phyloP scores from a whole-genome alignment of 2,888 invertebrate genomes.

The Fragum sueziense region DNA sequence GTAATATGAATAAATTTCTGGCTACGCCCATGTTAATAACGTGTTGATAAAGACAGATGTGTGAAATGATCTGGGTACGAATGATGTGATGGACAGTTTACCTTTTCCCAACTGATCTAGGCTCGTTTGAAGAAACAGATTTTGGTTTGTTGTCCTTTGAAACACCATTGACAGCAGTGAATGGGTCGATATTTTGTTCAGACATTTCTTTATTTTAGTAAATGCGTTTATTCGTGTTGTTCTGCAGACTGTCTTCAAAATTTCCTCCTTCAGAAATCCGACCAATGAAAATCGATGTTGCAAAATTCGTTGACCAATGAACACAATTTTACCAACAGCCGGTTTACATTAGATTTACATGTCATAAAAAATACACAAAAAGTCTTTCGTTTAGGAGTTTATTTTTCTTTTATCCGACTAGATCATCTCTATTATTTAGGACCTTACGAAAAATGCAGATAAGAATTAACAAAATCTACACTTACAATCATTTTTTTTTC shows the following conservation, averaged over 20 bases:
- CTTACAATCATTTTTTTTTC: too few relatives aligned
- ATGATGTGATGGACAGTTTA: too few relatives aligned
- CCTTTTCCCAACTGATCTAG: conserved; percentile 74
- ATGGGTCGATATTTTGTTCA: conserved; percentile 56
- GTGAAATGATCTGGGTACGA: not conserved
- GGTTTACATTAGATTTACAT: not conserved
- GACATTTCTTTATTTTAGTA: conserved; percentile 36
- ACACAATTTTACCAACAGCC: not conserved
- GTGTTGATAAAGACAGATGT: too few relatives aligned
- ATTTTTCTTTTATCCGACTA: too few relatives aligned
- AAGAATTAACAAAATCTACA: too few relatives aligned
- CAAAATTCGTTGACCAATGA: not conserved
- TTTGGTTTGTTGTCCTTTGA: conserved; percentile 54
- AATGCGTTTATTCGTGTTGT: not conserved
- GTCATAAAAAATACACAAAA: not conserved
- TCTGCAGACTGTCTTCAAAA: not conserved
- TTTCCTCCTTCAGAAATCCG: not conserved
- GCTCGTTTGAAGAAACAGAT: conserved; percentile 60
- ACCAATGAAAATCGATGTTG: not conserved
- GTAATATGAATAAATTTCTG: too few relatives aligned
- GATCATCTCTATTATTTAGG: too few relatives aligned
- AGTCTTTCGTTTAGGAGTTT: too few relatives aligned
- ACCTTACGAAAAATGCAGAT: too few relatives aligned
- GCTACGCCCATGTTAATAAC: too few relatives aligned
- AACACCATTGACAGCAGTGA: conserved; percentile 34